Evolutionary conservation across 2,797 vertebrate species (phyloP).

Genomic region (Intellagama lesueurii): DNA sequence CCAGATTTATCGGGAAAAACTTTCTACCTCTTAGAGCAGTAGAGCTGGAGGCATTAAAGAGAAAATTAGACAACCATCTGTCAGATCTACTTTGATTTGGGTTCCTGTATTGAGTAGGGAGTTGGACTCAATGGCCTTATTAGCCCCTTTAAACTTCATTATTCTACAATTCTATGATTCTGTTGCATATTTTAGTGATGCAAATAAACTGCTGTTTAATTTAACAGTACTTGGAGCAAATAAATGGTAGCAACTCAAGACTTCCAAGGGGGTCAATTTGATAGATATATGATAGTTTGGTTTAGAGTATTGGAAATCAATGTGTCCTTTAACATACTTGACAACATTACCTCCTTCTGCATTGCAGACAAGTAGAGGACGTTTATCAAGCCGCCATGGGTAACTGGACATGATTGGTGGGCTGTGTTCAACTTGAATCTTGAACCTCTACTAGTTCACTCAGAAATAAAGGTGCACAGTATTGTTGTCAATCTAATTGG

Average conservation of each 20-base stretch:
- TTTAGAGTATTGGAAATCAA: slow-evolving; percentile 4
- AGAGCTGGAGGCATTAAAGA: too few relatives aligned
- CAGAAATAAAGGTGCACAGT: not conserved
- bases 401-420: not conserved
- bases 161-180: too few relatives aligned
- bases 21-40: too few relatives aligned
- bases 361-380: not conserved
- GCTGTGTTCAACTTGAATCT: not conserved
- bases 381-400: not conserved
- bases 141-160: too few relatives aligned
- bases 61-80: too few relatives aligned
- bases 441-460: not conserved
- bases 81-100: too few relatives aligned
- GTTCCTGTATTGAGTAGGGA: too few relatives aligned
- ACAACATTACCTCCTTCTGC: not conserved
- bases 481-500: not conserved
- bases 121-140: too few relatives aligned
- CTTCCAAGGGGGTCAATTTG: not conserved
- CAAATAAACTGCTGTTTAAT: not conserved
- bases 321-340: not conserved
- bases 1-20: too few relatives aligned
- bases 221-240: not conserved
- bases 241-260: not conserved
- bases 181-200: not conserved
- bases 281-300: not conserved